These are phyloP conservation scores for Pristionchus japonicus DNA, from an alignment of 2,888 invertebrate species.

Conservation along the genomic window DNA sequence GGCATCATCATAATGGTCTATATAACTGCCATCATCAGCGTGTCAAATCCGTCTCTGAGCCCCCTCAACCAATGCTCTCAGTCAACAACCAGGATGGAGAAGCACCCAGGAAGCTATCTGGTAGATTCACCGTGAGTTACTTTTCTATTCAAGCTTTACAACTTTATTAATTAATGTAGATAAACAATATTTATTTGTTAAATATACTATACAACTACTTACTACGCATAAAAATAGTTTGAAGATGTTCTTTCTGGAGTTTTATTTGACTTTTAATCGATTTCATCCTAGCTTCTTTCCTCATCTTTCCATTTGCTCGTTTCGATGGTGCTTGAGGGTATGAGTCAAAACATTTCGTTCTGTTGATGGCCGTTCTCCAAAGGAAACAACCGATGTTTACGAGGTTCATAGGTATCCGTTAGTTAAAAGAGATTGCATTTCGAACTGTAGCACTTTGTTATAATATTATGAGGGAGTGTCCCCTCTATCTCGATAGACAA, in stretches of 20 bases:
- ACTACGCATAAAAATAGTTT: too few relatives aligned
- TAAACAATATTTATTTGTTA: background rate
- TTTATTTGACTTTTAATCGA: too few relatives aligned
- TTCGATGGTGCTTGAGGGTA: background rate
- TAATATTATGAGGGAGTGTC: background rate
- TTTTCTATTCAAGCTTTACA: background rate
- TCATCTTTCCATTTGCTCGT: background rate
- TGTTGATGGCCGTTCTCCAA: background rate
- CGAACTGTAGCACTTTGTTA: background rate
- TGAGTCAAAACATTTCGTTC: background rate
- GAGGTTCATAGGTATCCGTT: background rate
- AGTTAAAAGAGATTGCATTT: too few relatives aligned
- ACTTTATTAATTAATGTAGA: background rate
- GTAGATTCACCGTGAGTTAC: conserved; percentile 33
- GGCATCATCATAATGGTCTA: conserved; percentile 7
- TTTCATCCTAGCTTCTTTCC: background rate
- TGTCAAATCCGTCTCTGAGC: conserved; percentile 37
- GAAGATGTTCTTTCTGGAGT: background rate
- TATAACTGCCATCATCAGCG: conserved; percentile 19
- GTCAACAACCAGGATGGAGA: conserved; percentile 9
- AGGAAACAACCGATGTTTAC: background rate
- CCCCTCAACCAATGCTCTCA: conserved; percentile 41
- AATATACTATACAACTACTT: too few relatives aligned
- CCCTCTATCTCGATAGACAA: background rate
- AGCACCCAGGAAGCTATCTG: conserved; percentile 1